phyloP scores from a whole-genome alignment of 2,797 vertebrate species.

The Mionectes olivaceus region DNA sequence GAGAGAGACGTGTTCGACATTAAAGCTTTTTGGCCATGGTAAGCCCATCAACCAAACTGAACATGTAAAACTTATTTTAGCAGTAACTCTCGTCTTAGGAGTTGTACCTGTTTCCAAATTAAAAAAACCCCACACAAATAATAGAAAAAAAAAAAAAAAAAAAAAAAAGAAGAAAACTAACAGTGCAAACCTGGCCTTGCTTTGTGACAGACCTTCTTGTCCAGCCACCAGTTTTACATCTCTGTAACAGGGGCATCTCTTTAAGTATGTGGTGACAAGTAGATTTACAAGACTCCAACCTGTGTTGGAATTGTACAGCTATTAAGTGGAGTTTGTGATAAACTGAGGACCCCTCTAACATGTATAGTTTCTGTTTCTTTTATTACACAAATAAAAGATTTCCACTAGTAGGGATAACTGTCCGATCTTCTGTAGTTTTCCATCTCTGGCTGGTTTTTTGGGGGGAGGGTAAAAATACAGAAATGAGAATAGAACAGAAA shows the following conservation, averaged over 20 bases:
- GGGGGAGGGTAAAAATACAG: not conserved
- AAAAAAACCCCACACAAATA: fast-evolving
- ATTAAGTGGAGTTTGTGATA: not conserved
- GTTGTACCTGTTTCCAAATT: not conserved
- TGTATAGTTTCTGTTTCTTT: not conserved
- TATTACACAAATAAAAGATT: not conserved
- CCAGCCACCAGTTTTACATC: not conserved
- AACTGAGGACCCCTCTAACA: not conserved
- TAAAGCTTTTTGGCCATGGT: not conserved
- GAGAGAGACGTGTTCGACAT: not conserved
- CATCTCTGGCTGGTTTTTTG: not conserved
- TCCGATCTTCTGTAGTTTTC: not conserved
- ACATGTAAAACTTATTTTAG: not conserved
- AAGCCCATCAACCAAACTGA: not conserved
- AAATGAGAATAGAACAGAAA: not conserved
- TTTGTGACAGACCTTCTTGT: not conserved
- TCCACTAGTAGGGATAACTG: not conserved
- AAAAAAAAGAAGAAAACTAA: not conserved
- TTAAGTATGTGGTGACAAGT: not conserved
- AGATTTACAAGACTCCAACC: not conserved
- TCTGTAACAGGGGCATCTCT: not conserved
- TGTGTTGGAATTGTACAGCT: not conserved
- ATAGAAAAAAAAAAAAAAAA: not conserved
- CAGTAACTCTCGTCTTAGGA: not conserved
- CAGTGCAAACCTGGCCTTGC: not conserved